Conservation (phyloP, 2,113 vertebrate genomes). For the Neotoma lepida region DNA sequence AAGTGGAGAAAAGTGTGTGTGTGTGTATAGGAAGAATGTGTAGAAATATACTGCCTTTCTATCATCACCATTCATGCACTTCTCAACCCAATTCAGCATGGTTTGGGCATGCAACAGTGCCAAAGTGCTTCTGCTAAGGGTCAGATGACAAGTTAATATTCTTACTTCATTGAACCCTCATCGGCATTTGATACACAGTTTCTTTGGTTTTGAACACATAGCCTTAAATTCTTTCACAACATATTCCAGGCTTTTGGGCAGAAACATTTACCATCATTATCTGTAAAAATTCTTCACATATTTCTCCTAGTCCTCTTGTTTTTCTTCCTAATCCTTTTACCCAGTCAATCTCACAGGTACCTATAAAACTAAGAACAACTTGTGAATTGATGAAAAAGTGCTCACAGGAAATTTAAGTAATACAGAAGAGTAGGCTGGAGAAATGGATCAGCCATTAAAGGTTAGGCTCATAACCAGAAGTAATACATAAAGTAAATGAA, state of each 20-base stretch:
- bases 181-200: neutral
- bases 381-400: neutral
- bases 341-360: neutral
- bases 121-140: neutral
- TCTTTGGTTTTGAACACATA: neutral
- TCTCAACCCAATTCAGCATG: neutral
- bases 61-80: neutral
- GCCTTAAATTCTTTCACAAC: neutral
- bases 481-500: neutral
- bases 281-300: neutral
- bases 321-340: neutral
- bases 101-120: neutral
- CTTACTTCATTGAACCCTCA: neutral
- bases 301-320: neutral
- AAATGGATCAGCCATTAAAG: neutral
- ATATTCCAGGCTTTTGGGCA: neutral
- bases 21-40: neutral
- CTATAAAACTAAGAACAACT: neutral
- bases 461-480: neutral
- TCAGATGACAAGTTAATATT: neutral
- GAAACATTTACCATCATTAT: neutral
- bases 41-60: neutral
- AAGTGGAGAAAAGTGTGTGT: neutral
- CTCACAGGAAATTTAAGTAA: conserved; percentile 18
- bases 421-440: neutral